Evolutionary conservation across 2,113 vertebrate genomes (phyloP), one percentile per base, ranked within the genome.

Genomic region (Microcebus griseorufus): DNA sequence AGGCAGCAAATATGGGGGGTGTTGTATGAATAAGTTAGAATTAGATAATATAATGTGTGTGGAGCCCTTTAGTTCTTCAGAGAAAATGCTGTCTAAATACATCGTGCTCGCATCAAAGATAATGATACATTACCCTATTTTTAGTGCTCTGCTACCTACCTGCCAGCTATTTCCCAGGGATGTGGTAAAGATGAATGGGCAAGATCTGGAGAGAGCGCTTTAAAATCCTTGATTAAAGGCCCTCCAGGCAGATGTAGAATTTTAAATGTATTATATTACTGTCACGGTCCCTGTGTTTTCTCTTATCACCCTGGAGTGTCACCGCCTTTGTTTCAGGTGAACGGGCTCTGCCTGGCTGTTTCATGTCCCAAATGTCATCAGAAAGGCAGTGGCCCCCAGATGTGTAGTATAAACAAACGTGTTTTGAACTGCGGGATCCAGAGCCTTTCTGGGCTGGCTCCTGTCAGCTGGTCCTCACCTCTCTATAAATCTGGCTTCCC

Each of bases 71-170:
- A 94, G 94, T 81, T 96, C 79, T 95, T 94, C 65, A 90, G 90
- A 97, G 95, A 97, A 97, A 97, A 86, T 94, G 70, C 92, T 96
- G 95, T 97, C 95, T 95, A 97, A 98, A 97, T 95, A 90, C 87
- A 75, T 70, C 78, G 95, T 90, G 95, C 83, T 93, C 5, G 0
- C 87, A 88, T 97, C 97, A 97, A 65, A 97, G 98, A 73, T 98
- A 97, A 98, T 97, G 94, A 96, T 85, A 85, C 70, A 78, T 86
- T 84, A 20, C 87, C 92, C 83, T 97, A 94, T 97, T 98, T 95
- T 90, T 95, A 97, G 86, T 64, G 32, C 53, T 73, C 75, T 13
- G 7, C 95, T 92, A 53, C 92, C 79, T 95, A 78, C 89, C 97
- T 97, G 94, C 79, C 65, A 78, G 93, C 96, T 84, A 81, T 70